phyloP scores from a whole-genome alignment of 2,888 invertebrate species.

The Drosophila merina region DNA sequence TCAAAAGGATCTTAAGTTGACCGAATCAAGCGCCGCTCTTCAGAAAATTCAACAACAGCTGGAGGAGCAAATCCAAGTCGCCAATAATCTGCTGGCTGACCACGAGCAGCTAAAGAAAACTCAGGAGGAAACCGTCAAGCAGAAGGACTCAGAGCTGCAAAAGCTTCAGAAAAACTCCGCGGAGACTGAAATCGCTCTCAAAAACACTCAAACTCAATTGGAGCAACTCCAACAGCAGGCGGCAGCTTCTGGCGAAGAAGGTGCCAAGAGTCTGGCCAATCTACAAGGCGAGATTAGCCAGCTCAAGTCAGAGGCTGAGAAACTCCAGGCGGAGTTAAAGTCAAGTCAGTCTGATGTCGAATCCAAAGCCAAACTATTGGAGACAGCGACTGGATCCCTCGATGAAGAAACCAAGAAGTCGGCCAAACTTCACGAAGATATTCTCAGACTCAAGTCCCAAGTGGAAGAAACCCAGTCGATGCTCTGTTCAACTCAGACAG shows the following conservation, averaged over 20 bases:
- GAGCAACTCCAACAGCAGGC: slow-evolving; percentile 54
- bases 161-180: background rate
- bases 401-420: slow-evolving; percentile 33
- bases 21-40: slow-evolving; percentile 21
- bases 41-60: slow-evolving; percentile 46
- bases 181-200: slow-evolving; percentile 15
- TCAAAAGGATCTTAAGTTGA: slow-evolving; percentile 26
- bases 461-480: slow-evolving; percentile 13
- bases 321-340: slow-evolving; percentile 16
- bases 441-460: slow-evolving; percentile 22
- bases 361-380: slow-evolving; percentile 31
- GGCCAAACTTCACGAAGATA: slow-evolving; percentile 38
- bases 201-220: slow-evolving; percentile 33
- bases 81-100: slow-evolving; percentile 32
- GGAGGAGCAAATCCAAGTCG: slow-evolving; percentile 27
- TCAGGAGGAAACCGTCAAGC: slow-evolving; percentile 37
- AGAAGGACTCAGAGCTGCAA: slow-evolving; percentile 35
- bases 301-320: slow-evolving; percentile 27
- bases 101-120: slow-evolving; percentile 51
- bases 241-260: slow-evolving; percentile 32
- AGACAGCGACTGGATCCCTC: slow-evolving; percentile 11
- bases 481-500: slow-evolving; percentile 3
- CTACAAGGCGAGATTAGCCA: slow-evolving; percentile 48
- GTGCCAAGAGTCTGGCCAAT: slow-evolving; percentile 43
- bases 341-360: slow-evolving; percentile 25